phyloP scores from a whole-genome alignment of 2,113 vertebrate genomes.

The Aleadryas rufinucha region DNA sequence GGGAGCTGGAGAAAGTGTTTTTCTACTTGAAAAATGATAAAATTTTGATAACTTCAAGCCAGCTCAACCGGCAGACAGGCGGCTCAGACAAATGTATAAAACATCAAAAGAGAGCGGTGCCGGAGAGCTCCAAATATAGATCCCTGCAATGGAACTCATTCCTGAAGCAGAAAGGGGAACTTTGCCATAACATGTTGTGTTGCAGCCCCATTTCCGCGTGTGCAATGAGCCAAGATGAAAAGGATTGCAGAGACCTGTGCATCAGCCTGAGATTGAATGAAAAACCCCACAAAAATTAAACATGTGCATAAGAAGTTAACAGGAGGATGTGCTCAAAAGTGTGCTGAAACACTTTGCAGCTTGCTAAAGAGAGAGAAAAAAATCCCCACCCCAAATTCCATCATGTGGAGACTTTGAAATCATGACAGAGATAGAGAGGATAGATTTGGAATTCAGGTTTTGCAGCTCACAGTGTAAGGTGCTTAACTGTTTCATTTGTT shows the following conservation, averaged over 20 bases:
- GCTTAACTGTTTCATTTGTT: neutral
- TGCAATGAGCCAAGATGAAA: neutral
- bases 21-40: constrained; percentile 6
- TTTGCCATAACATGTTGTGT: neutral
- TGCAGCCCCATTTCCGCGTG: neutral
- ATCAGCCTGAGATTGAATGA: neutral
- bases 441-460: neutral
- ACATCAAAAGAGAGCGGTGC: constrained; percentile 69
- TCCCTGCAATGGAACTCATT: neutral
- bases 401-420: neutral
- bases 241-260: neutral
- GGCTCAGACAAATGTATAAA: constrained; percentile 66
- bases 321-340: neutral
- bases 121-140: constrained; percentile 27
- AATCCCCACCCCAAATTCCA: neutral
- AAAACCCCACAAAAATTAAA: neutral
- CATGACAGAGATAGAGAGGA: neutral
- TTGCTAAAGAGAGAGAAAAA: neutral
- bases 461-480: neutral
- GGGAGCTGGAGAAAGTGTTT: neutral
- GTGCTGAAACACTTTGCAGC: neutral
- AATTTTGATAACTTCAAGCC: constrained; percentile 53
- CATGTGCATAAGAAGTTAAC: neutral
- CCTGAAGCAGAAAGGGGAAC: neutral
- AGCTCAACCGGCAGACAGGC: constrained; percentile 5